Percentiles rank a stretch among this genome's conserved stretches.
Conservation (phyloP, 2,888 invertebrate species). For the Spodoptera exigua region DNA sequence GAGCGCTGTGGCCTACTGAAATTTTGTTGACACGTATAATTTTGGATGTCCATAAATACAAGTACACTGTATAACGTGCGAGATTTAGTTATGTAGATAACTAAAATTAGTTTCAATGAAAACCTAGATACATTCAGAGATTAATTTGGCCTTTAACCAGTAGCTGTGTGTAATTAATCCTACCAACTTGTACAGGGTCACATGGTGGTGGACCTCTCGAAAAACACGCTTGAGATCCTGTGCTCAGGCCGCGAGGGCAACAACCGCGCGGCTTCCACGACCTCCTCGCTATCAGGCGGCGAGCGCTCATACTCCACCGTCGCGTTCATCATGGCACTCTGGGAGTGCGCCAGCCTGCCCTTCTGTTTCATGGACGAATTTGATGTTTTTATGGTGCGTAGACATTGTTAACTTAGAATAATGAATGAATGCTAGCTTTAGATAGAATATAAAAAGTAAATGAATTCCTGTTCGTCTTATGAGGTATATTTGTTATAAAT, state of each 20-base stretch:
- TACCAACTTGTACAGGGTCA: slow-evolving; percentile 80
- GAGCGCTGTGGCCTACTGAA: too few species aligned
- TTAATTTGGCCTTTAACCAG: too few species aligned
- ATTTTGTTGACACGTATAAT: too few species aligned
- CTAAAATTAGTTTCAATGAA: too few species aligned
- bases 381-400: slow-evolving; percentile 97
- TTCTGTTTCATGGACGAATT: slow-evolving; percentile 99
- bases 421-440: too few species aligned
- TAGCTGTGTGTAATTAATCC: slow-evolving; percentile 9
- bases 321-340: slow-evolving; percentile 96
- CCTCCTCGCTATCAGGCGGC: slow-evolving; percentile 96
- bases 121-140: too few species aligned
- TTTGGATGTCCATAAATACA: too few species aligned
- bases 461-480: too few species aligned
- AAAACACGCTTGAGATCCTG: slow-evolving; percentile 70
- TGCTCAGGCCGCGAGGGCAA: slow-evolving; percentile 75
- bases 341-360: slow-evolving; percentile 97
- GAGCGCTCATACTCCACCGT: slow-evolving; percentile 99
- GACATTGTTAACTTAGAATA: not conserved
- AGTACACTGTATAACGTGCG: too few species aligned
- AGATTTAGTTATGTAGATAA: too few species aligned
- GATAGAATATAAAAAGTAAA: too few species aligned
- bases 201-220: slow-evolving; percentile 83
- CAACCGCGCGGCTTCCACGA: slow-evolving; percentile 64
- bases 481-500: too few species aligned